phyloP scores from a whole-genome alignment of 2,888 invertebrate species.

The Chrysolina oricalcia region DNA sequence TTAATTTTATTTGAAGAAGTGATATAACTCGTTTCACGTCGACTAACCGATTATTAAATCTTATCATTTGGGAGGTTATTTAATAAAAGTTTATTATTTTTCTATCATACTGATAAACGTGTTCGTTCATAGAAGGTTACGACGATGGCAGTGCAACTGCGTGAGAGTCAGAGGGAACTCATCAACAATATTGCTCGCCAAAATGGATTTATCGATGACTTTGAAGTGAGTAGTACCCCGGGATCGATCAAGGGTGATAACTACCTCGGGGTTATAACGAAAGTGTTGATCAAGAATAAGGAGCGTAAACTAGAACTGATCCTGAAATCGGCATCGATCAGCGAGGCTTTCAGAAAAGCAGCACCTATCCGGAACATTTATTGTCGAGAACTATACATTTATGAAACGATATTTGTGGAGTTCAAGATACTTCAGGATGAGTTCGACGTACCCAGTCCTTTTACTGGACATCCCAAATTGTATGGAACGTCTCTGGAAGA shows the following conservation, averaged over 20 bases:
- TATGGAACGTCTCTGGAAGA: conserved; percentile 42
- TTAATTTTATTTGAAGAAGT: too few species aligned
- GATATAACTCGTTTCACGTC: too few species aligned
- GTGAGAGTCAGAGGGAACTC: conserved; percentile 12
- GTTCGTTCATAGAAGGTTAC: neutral
- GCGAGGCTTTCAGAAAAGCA: conserved; percentile 53
- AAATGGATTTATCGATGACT: conserved; percentile 31
- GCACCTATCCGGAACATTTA: conserved; percentile 55
- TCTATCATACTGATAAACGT: neutral
- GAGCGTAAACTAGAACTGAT: conserved; percentile 53
- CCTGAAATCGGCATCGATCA: conserved; percentile 60
- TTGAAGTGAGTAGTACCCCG: conserved; percentile 2
- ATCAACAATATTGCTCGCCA: conserved; percentile 28
- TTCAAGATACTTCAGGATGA: conserved; percentile 59
- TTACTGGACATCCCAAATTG: conserved; percentile 33
- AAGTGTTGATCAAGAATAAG: conserved; percentile 40
- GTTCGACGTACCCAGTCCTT: conserved; percentile 26
- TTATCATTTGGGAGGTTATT: too few species aligned
- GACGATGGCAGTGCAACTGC: neutral
- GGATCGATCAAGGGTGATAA: conserved; percentile 51
- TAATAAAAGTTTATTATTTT: too few species aligned
- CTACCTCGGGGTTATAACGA: conserved; percentile 55
- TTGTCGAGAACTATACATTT: conserved; percentile 60
- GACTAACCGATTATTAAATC: too few species aligned
- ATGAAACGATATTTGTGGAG: conserved; percentile 55